Evolutionary conservation across 2,797 vertebrate genomes (phyloP).

Genomic region (Nasua narica): DNA sequence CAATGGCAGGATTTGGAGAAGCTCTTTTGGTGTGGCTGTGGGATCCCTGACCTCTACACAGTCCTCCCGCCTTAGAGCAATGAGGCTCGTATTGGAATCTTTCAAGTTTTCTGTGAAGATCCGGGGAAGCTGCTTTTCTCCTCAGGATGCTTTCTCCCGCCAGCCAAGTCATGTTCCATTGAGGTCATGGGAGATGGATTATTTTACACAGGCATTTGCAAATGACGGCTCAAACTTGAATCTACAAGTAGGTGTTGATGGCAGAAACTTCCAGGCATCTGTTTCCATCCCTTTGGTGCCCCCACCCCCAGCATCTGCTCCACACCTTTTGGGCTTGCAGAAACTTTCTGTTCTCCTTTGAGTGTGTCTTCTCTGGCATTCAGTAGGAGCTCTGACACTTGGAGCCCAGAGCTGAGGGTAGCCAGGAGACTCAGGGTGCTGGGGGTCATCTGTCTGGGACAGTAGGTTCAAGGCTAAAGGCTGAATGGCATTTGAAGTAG

Average conservation of each 20-base stretch:
- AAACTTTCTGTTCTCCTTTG: not conserved
- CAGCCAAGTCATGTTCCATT: constrained; percentile 40
- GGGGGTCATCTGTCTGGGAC: not conserved
- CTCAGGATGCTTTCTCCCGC: not conserved
- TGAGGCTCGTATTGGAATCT: not conserved
- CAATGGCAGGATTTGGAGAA: not conserved
- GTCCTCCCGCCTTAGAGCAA: not conserved
- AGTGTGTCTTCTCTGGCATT: not conserved
- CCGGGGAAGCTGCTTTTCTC: not conserved
- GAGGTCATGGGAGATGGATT: constrained; percentile 35
- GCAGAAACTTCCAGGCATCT: constrained; percentile 25
- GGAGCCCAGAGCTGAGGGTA: not conserved
- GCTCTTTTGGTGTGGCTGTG: not conserved
- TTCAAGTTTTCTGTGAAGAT: not conserved
- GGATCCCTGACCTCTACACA: not conserved
- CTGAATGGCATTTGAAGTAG: not conserved
- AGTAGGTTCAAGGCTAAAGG: not conserved
- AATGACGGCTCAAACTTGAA: constrained; percentile 1
- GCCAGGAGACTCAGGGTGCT: not conserved
- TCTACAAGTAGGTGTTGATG: constrained; percentile 51
- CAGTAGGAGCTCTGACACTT: not conserved
- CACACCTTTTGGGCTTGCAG: not conserved
- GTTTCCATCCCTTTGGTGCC: not conserved
- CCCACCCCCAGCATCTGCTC: not conserved
- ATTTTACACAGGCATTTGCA: constrained; percentile 58